A percentile compares a stretch with the other conserved stretches of the same genome.
Evolutionary conservation across 1,140 invertebrate genomes (phyloP).

Genomic region (Dryas iulia): DNA sequence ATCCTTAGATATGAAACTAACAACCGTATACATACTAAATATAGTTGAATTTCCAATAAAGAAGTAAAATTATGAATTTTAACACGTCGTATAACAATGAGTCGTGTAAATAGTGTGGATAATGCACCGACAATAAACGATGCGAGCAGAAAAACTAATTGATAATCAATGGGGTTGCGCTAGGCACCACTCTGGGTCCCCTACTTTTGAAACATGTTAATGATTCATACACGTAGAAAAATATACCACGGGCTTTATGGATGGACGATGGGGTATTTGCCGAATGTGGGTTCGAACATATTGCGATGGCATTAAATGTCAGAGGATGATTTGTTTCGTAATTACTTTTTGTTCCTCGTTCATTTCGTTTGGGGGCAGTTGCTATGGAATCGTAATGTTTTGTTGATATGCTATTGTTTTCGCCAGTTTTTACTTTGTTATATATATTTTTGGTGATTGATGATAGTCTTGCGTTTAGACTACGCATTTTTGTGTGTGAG

Average conservation of each 20-base stretch:
- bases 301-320: slow-evolving; percentile 77
- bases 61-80: slow-evolving; percentile 47
- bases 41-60: slow-evolving; percentile 42
- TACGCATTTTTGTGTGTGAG: too few species aligned
- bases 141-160: slow-evolving; percentile 75
- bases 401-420: slow-evolving; percentile 67
- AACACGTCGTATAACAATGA: slow-evolving; percentile 66
- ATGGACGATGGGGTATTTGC: slow-evolving; percentile 53
- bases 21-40: slow-evolving; percentile 33
- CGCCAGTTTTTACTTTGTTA: slow-evolving; percentile 37
- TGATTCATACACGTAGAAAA: slow-evolving; percentile 59
- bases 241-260: slow-evolving; percentile 48
- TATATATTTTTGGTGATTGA: slow-evolving; percentile 40
- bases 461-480: slow-evolving; percentile 24
- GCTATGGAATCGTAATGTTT: slow-evolving; percentile 63
- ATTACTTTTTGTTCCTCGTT: slow-evolving; percentile 70
- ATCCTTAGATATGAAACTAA: slow-evolving; percentile 31
- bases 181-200: slow-evolving; percentile 57
- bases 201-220: slow-evolving; percentile 64
- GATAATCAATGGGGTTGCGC: slow-evolving; percentile 74
- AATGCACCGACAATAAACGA: slow-evolving; percentile 69
- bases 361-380: slow-evolving; percentile 53
- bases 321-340: slow-evolving; percentile 79
- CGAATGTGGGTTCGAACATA: slow-evolving; percentile 72
- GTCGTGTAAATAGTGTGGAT: slow-evolving; percentile 74